Conservation (phyloP, 92 coral and sea anemone genomes). For the Plumapathes pennacea region DNA sequence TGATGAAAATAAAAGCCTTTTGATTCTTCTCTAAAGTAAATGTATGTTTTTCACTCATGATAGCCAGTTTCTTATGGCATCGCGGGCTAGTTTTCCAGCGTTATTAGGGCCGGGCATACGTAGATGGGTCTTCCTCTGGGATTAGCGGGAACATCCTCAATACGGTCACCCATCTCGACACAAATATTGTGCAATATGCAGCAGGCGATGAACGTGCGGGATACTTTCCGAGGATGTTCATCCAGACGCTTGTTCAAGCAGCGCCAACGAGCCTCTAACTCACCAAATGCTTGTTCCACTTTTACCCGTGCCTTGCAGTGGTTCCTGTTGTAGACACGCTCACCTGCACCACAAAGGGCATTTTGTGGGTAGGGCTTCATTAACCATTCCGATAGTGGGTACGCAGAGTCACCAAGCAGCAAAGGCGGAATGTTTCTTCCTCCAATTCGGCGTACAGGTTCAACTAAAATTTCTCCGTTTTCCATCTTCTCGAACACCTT, state of each 20-base stretch:
- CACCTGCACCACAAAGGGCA: background rate
- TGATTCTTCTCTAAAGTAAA: too few species aligned
- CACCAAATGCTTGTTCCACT: background rate
- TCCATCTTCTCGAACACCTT: too few species aligned
- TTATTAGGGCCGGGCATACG: background rate
- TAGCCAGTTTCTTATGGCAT: too few species aligned
- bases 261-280: conserved; percentile 1
- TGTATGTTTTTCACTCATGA: too few species aligned
- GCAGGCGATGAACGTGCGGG: background rate
- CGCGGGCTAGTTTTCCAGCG: too few species aligned
- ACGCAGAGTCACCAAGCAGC: background rate
- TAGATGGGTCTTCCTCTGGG: background rate
- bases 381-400: background rate
- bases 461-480: background rate
- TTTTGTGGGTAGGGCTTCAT: background rate
- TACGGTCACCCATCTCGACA: background rate
- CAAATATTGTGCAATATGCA: conserved; percentile 1
- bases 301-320: background rate
- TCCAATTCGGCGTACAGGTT: background rate
- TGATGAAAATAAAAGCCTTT: too few species aligned
- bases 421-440: background rate
- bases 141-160: background rate
- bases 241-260: conserved; percentile 1
- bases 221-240: background rate
- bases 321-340: conserved; percentile 1